Evolutionary conservation across 2,888 invertebrate genomes (phyloP), one percentile per base, ranked within the genome.

Genomic region (Hydrotaea cyrtoneurina): DNA sequence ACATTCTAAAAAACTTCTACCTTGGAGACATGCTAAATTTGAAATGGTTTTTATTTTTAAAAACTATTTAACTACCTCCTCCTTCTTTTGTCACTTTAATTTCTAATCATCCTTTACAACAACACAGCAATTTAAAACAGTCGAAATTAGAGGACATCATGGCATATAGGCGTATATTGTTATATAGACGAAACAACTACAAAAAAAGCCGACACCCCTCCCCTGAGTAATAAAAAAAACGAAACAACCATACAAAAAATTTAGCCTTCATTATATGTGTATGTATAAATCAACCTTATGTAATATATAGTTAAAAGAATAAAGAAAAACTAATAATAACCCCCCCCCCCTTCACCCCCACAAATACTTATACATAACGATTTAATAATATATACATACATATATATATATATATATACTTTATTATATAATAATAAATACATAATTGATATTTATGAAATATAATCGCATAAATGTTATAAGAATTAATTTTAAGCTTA

Each of bases 281-380:
- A 43, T 39, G n/a, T 53, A 76, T 21, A 50, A 64, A 69, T 43
- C 55, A 72, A 72, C 55, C 31, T 66, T 26, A 64, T 83, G 79
- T 79, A 76, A 83, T 23, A 83, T 82, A 79, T 64, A 76, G 59
- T 50, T 53, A 82, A 15, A 75, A 17, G 77, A 62, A 13, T 26
- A 59, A 66, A 66, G 2, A 55, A 64, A 39, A 66, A 23, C 13
- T 19, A 46, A n/a, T n/a, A n/a, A n/a, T n/a, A n/a, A n/a, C n/a
- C n/a, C n/a, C n/a, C n/a, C n/a, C n/a, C n/a, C n/a, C n/a, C n/a
- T n/a, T 57, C 2, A 31, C 3, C 31, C 31, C 31, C 19, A 43
- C 19, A 39, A 66, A n/a, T 36, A 64, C 36, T 17, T 8, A 64
- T 17, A 64, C 0, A 59, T 15, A 31, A n/a, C n/a, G n/a, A n/a